Conservation (phyloP, 1,140 invertebrate species). For the Nautilus pompilius region DNA sequence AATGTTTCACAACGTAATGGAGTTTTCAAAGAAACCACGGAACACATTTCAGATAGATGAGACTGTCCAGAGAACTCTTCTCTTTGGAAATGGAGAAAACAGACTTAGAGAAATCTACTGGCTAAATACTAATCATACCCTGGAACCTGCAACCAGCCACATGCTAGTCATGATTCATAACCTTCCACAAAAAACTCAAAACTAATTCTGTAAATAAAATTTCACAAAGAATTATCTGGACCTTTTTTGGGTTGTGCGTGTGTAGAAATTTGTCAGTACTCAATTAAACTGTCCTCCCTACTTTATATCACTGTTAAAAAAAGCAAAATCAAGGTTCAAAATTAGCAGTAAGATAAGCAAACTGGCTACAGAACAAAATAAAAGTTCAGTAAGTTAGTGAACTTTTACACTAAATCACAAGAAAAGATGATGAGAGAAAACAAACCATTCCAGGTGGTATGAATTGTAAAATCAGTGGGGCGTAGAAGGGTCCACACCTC, state of each 20-base stretch:
- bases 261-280: neutral
- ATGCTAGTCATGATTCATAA: no score
- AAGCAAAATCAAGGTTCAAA: neutral
- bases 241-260: neutral
- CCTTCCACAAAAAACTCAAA: no score
- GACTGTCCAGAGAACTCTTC: no score
- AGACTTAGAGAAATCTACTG: no score
- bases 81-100: no score
- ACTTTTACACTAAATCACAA: neutral
- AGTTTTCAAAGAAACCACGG: no score
- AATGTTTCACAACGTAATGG: no score
- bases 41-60: no score
- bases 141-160: no score
- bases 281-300: neutral
- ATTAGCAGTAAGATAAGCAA: neutral
- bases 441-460: conserved; percentile 64
- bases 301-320: neutral
- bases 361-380: neutral
- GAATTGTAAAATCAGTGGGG: conserved; percentile 72
- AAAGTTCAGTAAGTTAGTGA: neutral
- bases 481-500: conserved; percentile 73
- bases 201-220: no score
- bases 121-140: no score
- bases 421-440: neutral
- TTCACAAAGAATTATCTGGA: no score